Base-by-base conservation (phyloP, 2,888 invertebrate species). In the Reticulitermes lucifugus region DNA sequence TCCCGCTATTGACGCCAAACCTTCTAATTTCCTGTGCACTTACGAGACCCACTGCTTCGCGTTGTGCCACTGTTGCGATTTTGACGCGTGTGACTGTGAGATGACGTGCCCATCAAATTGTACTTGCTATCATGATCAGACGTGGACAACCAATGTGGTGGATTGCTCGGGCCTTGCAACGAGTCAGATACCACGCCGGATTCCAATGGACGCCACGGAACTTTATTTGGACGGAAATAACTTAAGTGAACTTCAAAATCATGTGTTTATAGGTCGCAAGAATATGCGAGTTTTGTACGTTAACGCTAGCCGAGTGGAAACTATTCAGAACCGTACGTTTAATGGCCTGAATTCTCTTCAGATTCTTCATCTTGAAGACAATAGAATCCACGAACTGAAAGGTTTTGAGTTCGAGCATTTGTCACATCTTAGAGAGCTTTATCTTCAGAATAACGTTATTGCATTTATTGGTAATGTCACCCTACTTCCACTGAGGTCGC, bases 61-160 rank as follows among this genome's bases (percentile, higher is more conserved):
- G 71, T 93, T 97, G 83, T 98, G 98, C 91, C 97, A 97, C 90
- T 98, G 98, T 91, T 98, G 98, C 91, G 98, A 98, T 90, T 98
- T 97, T 90, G 98, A 98, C 90, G 97, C 97, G 87, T 98, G 98
- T 91, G 98, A 98, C 91, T 98, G 98, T 92, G 97, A 98, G 92
- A 97, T 98, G 96, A 97, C 96, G 87, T 98, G 98, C 90, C 98
- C 98, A 59, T 94, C 95, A 89, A 97, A 97, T 89, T 98, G 98
- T 92, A 95, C 96, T 88, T 98, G 98, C 91, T 98, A 97, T 92
- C 97, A 98, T 91, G 98, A 98, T 90, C 96, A 97, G 90, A 95
- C 96, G 87, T 98, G 98, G 97, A 95, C 96, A 88, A 97, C 97
- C 83, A 98, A 97, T 91, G 96, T 97, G 73, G 97, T 98, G 79